A percentile compares a stretch with the other conserved stretches of the same genome.
phyloP scores from a whole-genome alignment of 1,140 invertebrate species.

The Anoplolepis gracilipes region DNA sequence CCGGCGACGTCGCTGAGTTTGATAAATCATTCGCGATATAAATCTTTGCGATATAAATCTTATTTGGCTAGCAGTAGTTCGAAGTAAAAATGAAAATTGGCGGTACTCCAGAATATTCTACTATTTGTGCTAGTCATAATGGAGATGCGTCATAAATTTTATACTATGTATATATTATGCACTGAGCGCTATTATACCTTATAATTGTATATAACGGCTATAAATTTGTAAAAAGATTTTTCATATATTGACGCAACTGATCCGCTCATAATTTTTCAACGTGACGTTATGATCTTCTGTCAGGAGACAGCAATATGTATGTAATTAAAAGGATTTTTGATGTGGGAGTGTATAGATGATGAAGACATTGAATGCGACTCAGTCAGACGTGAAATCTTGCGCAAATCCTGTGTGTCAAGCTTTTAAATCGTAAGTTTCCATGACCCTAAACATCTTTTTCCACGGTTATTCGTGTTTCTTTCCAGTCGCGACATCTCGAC shows the following conservation, averaged over 20 bases:
- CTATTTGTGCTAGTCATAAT: constrained; percentile 21
- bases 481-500: constrained; percentile 30
- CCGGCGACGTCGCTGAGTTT: constrained; percentile 24
- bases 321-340: background rate
- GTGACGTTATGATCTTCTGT: background rate
- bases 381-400: constrained; percentile 49
- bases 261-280: background rate
- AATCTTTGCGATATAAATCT: constrained; percentile 25
- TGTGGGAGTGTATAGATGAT: background rate
- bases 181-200: no score
- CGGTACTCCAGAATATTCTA: constrained; percentile 20
- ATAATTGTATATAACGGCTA: background rate
- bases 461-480: constrained; percentile 18
- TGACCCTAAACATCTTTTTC: constrained; percentile 39
- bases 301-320: background rate
- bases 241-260: background rate
- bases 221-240: constrained; percentile 11
- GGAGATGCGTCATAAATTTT: background rate
- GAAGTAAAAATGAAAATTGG: constrained; percentile 40
- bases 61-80: constrained; percentile 31
- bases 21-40: constrained; percentile 23
- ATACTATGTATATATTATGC: background rate
- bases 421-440: constrained; percentile 35
- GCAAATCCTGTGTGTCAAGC: constrained; percentile 19
- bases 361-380: constrained; percentile 9